A percentile compares a stretch with the other conserved stretches of the same genome.
These are phyloP conservation scores for Mylabris phalerata DNA, from an alignment of 1,140 invertebrate species.

Conservation along the genomic window DNA sequence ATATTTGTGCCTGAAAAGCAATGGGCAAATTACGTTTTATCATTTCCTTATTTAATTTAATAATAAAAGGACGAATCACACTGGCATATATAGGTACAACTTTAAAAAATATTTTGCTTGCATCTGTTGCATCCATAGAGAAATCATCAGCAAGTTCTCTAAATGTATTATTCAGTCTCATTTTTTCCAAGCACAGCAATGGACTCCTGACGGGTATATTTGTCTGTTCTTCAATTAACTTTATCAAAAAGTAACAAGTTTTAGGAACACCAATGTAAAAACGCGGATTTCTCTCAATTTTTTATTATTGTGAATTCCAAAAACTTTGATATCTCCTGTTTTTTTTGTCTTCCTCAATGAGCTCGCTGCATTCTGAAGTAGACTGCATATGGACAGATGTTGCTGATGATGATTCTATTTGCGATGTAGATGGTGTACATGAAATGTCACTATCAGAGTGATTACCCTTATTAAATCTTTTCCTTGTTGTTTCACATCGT, in stretches of 20 bases:
- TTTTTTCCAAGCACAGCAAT: background rate
- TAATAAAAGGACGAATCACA: background rate
- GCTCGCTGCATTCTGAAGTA: background rate
- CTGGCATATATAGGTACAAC: background rate
- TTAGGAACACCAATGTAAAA: background rate
- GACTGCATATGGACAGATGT: background rate
- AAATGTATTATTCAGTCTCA: background rate
- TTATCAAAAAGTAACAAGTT: no score
- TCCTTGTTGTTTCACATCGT: background rate
- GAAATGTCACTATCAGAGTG: background rate
- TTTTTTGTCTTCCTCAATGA: background rate
- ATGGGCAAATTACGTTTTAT: conserved; percentile 27
- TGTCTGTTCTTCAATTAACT: background rate
- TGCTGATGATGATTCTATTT: background rate
- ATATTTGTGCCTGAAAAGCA: conserved; percentile 32
- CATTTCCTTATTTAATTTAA: background rate
- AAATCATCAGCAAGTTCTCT: background rate
- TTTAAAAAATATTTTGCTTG: background rate
- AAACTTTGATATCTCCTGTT: background rate
- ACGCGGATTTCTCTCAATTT: background rate
- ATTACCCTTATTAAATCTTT: background rate
- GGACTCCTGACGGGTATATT: background rate
- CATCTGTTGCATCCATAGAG: background rate
- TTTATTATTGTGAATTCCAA: background rate
- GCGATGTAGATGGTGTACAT: background rate